Base-by-base conservation (phyloP, 2,113 vertebrate species). In the Pelvicachromis taeniatus region DNA sequence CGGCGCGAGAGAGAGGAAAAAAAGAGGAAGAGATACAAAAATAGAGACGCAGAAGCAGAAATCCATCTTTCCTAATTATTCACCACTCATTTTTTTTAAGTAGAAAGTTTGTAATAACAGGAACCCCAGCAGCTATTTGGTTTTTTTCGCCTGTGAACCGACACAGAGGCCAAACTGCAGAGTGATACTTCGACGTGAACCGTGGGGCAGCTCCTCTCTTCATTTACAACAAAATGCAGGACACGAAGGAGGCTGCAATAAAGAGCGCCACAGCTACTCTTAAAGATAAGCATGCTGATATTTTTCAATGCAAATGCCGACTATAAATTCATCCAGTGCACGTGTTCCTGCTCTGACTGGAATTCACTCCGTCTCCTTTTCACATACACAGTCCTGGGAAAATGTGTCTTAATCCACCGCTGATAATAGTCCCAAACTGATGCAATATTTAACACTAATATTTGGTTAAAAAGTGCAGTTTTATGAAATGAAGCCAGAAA, bases 31-130 rank as follows among this genome's bases (percentile, higher is more conserved):
- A 56, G 26, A 42, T 11, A 12, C 17, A 77, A 38, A 77, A 65
- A 54, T 16, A 42, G 31, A 65, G 38, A 75, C 29, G 52, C 9
- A 21, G 79, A 85, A 80, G 81, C 68, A 73, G 23, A 84, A 52
- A 78, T 86, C 56, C 11, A 61, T 88, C 90, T 61, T 29, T 81
- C 31, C 61, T 82, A 77, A 91, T 91, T 87, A 85, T 91, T 85
- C 86, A 75, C 26, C 38, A 14, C 68, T 85, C 53, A 2, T 81
- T 84, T 77, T 82, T 82, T 82, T 65, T 82, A 77, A 82, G 84
- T 40, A 54, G 31, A 84, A 86, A 83, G 54, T 81, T 89, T 48
- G 58, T 40, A 50, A 56, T 48, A 80, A 87, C 10, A 17, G 19
- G 11, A 58, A 54, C 70, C 68, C 77, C 83, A 81, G 81, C 79